Conservation (phyloP, 2,797 vertebrate species). For the Ctenopoma multispine region DNA sequence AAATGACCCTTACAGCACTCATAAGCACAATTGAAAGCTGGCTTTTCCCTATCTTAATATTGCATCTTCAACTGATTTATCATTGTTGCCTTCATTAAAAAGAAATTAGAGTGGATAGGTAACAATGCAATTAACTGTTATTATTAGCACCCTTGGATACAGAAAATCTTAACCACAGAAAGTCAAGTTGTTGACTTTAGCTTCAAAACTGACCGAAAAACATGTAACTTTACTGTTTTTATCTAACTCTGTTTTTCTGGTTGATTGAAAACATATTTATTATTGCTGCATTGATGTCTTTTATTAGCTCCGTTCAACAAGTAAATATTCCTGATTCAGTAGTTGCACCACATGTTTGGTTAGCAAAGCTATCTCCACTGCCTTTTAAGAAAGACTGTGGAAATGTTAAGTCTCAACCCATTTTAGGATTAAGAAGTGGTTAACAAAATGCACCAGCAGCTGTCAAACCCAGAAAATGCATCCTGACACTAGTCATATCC, state of each 20-base stretch:
- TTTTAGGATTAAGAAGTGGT: conserved; percentile 7
- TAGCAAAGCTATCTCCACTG: background rate
- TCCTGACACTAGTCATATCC: conserved; percentile 23
- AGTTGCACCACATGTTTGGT: background rate
- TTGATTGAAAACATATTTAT: background rate
- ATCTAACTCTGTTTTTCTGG: background rate
- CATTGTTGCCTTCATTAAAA: conserved; percentile 30
- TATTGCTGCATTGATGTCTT: background rate
- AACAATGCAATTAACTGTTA: background rate
- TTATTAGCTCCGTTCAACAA: background rate
- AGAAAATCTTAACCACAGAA: too few species aligned
- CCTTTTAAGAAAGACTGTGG: background rate
- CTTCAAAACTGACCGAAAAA: background rate
- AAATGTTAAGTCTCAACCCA: conserved; percentile 29
- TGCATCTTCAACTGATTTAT: conserved; percentile 12
- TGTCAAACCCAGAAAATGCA: conserved; percentile 22
- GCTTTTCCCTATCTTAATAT: conserved; percentile 1
- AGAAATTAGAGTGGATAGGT: background rate
- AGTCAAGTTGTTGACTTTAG: background rate
- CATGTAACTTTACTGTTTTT: background rate
- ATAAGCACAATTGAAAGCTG: conserved; percentile 6
- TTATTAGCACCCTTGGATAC: conserved; percentile 3
- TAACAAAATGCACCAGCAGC: conserved; percentile 34
- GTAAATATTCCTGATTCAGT: conserved; percentile 6
- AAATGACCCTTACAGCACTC: conserved; percentile 1